Evolutionary conservation across 2,797 vertebrate genomes (phyloP), one percentile per base, ranked within the genome.

Genomic region (Fistularia tabacaria): DNA sequence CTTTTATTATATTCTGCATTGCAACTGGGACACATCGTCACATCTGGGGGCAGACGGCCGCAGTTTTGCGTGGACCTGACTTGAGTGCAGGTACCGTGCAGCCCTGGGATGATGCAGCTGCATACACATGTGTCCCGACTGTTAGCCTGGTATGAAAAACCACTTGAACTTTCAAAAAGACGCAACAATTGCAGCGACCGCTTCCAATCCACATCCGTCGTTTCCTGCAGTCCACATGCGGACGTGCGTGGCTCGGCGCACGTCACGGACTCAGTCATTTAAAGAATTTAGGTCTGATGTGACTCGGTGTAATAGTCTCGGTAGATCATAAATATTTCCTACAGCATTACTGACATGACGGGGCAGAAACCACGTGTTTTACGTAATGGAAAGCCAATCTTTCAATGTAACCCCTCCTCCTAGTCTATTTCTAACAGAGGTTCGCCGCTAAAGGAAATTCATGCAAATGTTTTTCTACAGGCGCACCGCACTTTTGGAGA

Each of bases 351-450:
- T 69, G 82, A 85, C 82, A 81, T 86, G 88, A 90, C 87, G 83
- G 89, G 84, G 87, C 82, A 86, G 70, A 82, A 87, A 90, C 88
- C 94, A 95, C 94, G 93, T 96, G 94, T 93, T 25, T 90, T 90
- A 92, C 92, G 92, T 95, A 92, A 95, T 88, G 91, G 93, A 90
- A 92, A 89, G 87, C 83, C 92, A 92, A 89, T 91, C 85, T 93
- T 92, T 91, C 89, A 89, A 84, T 93, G 87, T 84, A 90, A 92
- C 89, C 91, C 92, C 93, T 93, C 92, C 94, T 93, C 85, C 86
- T 75, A 15, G 65, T 76, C 77, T 82, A 65, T 87, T 81, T 81
- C 84, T 56, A 80, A 77, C 84, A 66, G 64, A 76, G 82, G 81
- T 83, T 80, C 85, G 75, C 83, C 73, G 77, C 71, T 72, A 76